Base-by-base conservation (phyloP, 2,113 vertebrate species). In the Labrus mixtus region DNA sequence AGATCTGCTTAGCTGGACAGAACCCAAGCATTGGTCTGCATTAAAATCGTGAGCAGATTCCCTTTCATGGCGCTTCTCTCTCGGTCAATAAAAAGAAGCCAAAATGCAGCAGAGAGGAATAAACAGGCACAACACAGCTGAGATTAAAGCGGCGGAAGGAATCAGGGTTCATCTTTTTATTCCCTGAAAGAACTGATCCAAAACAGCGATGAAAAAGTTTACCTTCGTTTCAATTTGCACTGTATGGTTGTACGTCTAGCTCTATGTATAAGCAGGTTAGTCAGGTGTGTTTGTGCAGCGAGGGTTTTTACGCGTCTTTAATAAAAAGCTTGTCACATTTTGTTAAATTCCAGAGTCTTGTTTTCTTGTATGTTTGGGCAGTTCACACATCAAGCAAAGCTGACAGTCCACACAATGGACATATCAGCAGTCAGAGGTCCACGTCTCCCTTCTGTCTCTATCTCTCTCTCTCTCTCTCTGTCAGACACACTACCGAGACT, bases 341-440 rank as follows among this genome's bases (percentile, higher is more conserved):
- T 51, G 48, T 62, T 72, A 79, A 69, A 79, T 89, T 83, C 88
- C 68, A 53, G 29, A 16, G 33, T 70, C 75, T 71, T 79, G 80
- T 10, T 68, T 74, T 60, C 66, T 77, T 41, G 59, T 16, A 48
- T 61, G 67, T 56, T 75, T 29, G 43, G 57, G 63, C 57, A 22
- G 45, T 68, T 68, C 57, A 20, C 73, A 78, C 84, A 72, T 87
- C 80, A 82, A 82, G 79, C 58, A 62, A 73, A 79, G 86, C 76
- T 88, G 88, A 90, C 88, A 88, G 87, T 79, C 45, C 16, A 82
- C 81, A 91, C 86, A 91, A 87, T 81, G 60, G 85, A 68, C 77
- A 73, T 82, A 78, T 84, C 82, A 84, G 61, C 86, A 88, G 85
- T 76, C 63, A 85, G 83, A 58, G 76, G 86, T 85, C 76, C 68